Conservation (phyloP, 2,113 vertebrate genomes). For the Channa argus region DNA sequence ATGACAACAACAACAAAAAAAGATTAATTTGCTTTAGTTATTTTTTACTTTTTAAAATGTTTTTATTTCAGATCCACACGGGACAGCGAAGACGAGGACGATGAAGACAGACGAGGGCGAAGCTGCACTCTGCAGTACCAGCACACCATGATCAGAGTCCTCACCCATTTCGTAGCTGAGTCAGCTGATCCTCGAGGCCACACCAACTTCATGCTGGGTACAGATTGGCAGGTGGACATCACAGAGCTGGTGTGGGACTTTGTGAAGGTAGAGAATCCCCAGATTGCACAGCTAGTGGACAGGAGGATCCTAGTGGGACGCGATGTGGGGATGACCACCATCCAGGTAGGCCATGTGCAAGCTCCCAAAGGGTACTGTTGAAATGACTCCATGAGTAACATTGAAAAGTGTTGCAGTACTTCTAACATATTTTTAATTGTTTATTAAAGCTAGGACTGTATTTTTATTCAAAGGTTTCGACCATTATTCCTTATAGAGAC, state of each 20-base stretch:
- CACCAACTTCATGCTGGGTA: constrained; percentile 88
- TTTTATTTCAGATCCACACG: constrained; percentile 83
- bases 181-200: constrained; percentile 85
- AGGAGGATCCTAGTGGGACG: constrained; percentile 88
- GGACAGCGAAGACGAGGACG: constrained; percentile 96
- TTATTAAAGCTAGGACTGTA: background rate
- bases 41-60: too few relatives aligned
- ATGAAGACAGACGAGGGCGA: constrained; percentile 89
- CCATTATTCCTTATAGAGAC: background rate
- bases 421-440: background rate
- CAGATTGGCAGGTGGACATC: constrained; percentile 94
- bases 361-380: background rate
- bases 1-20: too few relatives aligned
- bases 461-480: background rate
- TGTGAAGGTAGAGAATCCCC: constrained; percentile 91
- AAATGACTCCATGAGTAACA: background rate
- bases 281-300: constrained; percentile 87
- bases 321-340: constrained; percentile 92
- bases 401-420: background rate
- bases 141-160: constrained; percentile 90
- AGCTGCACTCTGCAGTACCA: constrained; percentile 95
- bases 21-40: too few relatives aligned
- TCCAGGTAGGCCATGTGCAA: constrained; percentile 86
- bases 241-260: constrained; percentile 92
- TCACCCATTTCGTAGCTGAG: constrained; percentile 94